A percentile compares a stretch with the other conserved stretches of the same genome.
phyloP scores from a whole-genome alignment of 2,888 invertebrate species.

The Chironomus riparius region DNA sequence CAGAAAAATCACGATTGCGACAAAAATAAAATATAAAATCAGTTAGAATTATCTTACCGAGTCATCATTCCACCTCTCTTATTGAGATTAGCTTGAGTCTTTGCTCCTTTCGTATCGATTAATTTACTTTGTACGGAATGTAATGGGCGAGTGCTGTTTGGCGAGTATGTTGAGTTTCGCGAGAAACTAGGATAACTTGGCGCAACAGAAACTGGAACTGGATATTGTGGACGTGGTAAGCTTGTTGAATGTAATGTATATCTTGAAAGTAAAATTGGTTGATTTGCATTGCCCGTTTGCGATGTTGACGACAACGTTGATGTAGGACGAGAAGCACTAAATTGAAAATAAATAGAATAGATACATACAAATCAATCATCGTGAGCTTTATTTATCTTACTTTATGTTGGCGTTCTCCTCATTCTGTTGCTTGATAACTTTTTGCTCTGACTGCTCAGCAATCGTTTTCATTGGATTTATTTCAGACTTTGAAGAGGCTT shows the following conservation, averaged over 20 bases:
- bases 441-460: not conserved
- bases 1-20: not conserved
- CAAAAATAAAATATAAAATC: not conserved
- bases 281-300: slow-evolving; percentile 34
- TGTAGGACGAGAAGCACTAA: slow-evolving; percentile 39
- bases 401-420: not conserved
- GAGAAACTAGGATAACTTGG: slow-evolving; percentile 32
- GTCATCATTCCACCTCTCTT: slow-evolving; percentile 41
- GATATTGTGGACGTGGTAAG: slow-evolving; percentile 65
- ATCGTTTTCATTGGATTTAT: not conserved
- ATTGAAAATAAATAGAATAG: slow-evolving; percentile 15
- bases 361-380: not conserved
- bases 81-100: slow-evolving; percentile 58
- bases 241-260: slow-evolving; percentile 62
- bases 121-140: slow-evolving; percentile 42
- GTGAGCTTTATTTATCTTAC: not conserved
- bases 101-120: slow-evolving; percentile 60
- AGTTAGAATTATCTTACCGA: slow-evolving; percentile 6
- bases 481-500: not conserved
- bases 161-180: not conserved
- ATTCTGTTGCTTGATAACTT: not conserved
- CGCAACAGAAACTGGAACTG: slow-evolving; percentile 43
- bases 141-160: not conserved
- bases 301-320: slow-evolving; percentile 33
- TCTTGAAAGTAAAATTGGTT: slow-evolving; percentile 46